Evolutionary conservation across 2,888 invertebrate genomes (phyloP).

Genomic region (Acanthopleura granulata): DNA sequence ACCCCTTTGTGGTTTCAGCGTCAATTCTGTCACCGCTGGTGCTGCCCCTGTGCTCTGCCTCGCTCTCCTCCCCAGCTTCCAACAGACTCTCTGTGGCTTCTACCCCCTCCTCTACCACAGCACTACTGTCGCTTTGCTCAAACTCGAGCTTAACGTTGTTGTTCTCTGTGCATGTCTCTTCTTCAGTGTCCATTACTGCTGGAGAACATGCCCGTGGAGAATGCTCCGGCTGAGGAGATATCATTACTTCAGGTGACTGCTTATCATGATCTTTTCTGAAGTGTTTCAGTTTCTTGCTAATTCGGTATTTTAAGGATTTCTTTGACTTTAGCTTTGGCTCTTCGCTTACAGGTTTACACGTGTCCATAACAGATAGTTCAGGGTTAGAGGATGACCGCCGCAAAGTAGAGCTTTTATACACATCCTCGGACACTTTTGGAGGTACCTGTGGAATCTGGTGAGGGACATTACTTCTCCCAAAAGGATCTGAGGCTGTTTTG

Average conservation of each 20-base stretch:
- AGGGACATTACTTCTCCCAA: slow-evolving; percentile 6
- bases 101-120: slow-evolving; percentile 19
- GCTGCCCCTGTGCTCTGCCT: not conserved
- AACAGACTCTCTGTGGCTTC: slow-evolving; percentile 20
- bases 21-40: not conserved
- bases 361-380: slow-evolving; percentile 9
- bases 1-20: slow-evolving; percentile 25
- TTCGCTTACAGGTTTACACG: not conserved
- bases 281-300: slow-evolving; percentile 12
- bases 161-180: not conserved
- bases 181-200: not conserved
- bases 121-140: slow-evolving; percentile 21
- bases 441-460: not conserved
- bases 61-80: not conserved
- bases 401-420: slow-evolving; percentile 18
- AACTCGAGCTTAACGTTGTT: not conserved
- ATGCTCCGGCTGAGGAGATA: not conserved
- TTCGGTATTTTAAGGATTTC: slow-evolving; percentile 14
- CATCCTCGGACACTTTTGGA: slow-evolving; percentile 8
- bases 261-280: slow-evolving; percentile 9
- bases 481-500: not conserved
- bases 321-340: not conserved
- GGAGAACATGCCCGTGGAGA: not conserved
- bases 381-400: slow-evolving; percentile 31
- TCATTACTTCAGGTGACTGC: not conserved